Percentiles rank a stretch among this genome's conserved stretches.
Evolutionary conservation across 2,113 vertebrate genomes (phyloP).

Genomic region (Chaenogobius annularis): DNA sequence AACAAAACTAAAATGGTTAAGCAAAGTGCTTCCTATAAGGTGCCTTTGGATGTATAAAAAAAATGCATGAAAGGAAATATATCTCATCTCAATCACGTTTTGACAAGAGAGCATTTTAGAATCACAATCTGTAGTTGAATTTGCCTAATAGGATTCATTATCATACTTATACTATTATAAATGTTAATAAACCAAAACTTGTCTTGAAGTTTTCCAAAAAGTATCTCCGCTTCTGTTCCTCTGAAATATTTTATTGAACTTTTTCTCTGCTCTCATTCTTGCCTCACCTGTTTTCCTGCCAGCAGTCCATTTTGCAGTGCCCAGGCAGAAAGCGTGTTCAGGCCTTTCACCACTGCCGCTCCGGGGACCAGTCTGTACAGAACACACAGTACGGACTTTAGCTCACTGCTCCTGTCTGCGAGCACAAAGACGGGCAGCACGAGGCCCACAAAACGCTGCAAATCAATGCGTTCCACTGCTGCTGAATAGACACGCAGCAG

Average conservation of each 20-base stretch:
- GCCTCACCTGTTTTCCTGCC: slow-evolving; percentile 80
- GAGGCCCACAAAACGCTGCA: slow-evolving; percentile 26
- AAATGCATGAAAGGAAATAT: not conserved
- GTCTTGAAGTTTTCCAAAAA: not conserved
- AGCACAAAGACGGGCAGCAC: slow-evolving; percentile 13
- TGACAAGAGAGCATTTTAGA: not conserved
- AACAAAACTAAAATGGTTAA: no score
- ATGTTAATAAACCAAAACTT: not conserved
- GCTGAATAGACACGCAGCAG: slow-evolving; percentile 32
- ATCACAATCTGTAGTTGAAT: not conserved
- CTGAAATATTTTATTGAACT: slow-evolving; percentile 27
- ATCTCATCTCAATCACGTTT: not conserved
- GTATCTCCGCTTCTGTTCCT: slow-evolving; percentile 23
- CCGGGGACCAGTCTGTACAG: slow-evolving; percentile 79
- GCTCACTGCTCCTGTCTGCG: slow-evolving; percentile 26
- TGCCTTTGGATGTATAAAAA: not conserved
- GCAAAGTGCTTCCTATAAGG: not conserved
- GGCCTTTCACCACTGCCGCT: slow-evolving; percentile 86
- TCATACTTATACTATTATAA: no score
- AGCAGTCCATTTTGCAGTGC: slow-evolving; percentile 85
- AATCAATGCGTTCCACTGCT: slow-evolving; percentile 49
- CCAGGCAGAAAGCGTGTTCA: slow-evolving; percentile 94
- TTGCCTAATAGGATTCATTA: not conserved
- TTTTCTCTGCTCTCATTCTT: slow-evolving; percentile 64
- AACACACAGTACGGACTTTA: slow-evolving; percentile 43